A percentile compares a stretch with the other conserved stretches of the same genome.
These are phyloP conservation scores for Drosophila nigricruria DNA, from an alignment of 2,888 invertebrate species.

Conservation along the genomic window DNA sequence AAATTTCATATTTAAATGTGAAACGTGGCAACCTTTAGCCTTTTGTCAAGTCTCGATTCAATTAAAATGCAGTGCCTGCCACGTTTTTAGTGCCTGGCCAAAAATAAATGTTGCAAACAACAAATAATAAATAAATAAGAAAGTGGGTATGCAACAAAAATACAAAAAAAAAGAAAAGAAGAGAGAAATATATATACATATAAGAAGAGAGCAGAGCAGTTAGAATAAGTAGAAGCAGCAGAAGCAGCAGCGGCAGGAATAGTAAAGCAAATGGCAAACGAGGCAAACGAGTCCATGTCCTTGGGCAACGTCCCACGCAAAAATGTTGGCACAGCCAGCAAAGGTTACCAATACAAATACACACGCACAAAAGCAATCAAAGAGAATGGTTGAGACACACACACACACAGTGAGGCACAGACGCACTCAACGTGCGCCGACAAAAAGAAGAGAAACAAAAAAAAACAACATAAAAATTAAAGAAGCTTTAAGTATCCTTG, in stretches of 20 bases:
- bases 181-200: slow-evolving; percentile 11
- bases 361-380: slow-evolving; percentile 48
- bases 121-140: slow-evolving; percentile 72
- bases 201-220: slow-evolving; percentile 36
- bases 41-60: slow-evolving; percentile 37
- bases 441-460: slow-evolving; percentile 73
- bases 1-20: slow-evolving; percentile 11
- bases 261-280: slow-evolving; percentile 59
- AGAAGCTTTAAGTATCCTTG: slow-evolving; percentile 81
- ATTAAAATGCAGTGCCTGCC: slow-evolving; percentile 43
- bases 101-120: slow-evolving; percentile 64
- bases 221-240: slow-evolving; percentile 19
- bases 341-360: slow-evolving; percentile 71
- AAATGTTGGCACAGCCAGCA: slow-evolving; percentile 67
- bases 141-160: slow-evolving; percentile 27
- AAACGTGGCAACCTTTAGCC: background rate
- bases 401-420: slow-evolving; percentile 26
- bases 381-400: slow-evolving; percentile 45
- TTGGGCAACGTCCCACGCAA: slow-evolving; percentile 81
- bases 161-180: background rate
- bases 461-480: slow-evolving; percentile 77
- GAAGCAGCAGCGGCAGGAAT: slow-evolving; percentile 30
- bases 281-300: slow-evolving; percentile 75
- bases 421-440: slow-evolving; percentile 55
- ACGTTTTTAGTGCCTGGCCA: slow-evolving; percentile 37